These are phyloP conservation scores for Tipula unca DNA, from an alignment of 2,888 invertebrate genomes.

Conservation along the genomic window DNA sequence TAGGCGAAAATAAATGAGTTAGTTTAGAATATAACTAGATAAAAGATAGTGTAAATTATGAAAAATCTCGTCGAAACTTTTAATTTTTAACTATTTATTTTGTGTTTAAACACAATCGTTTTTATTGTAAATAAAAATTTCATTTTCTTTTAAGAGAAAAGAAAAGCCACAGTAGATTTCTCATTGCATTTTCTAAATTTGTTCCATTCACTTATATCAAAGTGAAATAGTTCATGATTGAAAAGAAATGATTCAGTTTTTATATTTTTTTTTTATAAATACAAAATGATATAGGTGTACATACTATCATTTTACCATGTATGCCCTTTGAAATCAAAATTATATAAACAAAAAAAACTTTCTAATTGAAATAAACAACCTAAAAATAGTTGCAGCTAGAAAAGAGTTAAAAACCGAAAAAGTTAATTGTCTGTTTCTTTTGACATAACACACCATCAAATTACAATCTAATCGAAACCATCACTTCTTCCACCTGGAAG, in stretches of 20 bases:
- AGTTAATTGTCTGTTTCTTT: background rate
- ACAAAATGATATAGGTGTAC: background rate
- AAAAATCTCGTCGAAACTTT: background rate
- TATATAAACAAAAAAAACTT: background rate
- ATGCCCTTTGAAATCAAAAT: background rate
- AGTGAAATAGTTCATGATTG: background rate
- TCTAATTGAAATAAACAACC: background rate
- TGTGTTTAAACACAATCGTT: background rate
- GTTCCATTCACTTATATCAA: background rate
- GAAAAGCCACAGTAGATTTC: background rate
- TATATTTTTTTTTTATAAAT: background rate
- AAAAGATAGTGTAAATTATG: no score
- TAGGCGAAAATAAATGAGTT: background rate
- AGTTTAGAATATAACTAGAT: no score
- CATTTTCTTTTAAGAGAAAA: background rate
- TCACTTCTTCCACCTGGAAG: background rate
- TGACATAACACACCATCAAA: background rate
- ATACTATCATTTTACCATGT: background rate
- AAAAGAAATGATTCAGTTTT: conserved; percentile 8
- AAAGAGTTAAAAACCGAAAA: background rate
- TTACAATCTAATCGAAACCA: background rate
- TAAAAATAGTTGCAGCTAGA: background rate
- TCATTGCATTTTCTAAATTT: background rate
- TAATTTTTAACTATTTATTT: background rate
- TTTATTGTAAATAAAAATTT: background rate